Evolutionary conservation across 2,888 invertebrate genomes (phyloP).

Genomic region (Aporophyla lueneburgensis): DNA sequence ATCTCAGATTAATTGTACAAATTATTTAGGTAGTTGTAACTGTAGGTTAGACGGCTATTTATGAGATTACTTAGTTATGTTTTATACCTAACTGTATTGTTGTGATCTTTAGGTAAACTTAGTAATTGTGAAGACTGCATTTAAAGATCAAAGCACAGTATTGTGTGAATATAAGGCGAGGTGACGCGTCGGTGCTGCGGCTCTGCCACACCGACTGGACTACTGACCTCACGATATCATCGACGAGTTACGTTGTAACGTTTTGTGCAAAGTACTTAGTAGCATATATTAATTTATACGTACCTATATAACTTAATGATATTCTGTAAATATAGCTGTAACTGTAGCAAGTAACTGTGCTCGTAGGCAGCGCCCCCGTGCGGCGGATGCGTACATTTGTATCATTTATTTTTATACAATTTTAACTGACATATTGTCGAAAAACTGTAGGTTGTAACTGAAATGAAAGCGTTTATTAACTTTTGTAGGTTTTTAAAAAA

Average conservation of each 20-base stretch:
- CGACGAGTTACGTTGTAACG: conserved; percentile 84
- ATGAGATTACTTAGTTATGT: conserved; percentile 89
- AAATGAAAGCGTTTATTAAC: conserved; percentile 76
- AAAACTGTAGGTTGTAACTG: conserved; percentile 83
- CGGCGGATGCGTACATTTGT: conserved; percentile 77
- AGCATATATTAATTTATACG: conserved; percentile 90
- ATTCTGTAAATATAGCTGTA: conserved; percentile 88
- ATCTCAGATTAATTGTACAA: conserved; percentile 89
- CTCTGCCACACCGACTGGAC: conserved; percentile 26
- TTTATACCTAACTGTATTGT: conserved; percentile 84
- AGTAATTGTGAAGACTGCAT: conserved; percentile 87
- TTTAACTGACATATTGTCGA: conserved; percentile 88
- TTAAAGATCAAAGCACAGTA: conserved; percentile 83
- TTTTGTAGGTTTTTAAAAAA: conserved; percentile 72
- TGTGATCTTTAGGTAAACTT: conserved; percentile 87
- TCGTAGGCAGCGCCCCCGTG: conserved; percentile 72
- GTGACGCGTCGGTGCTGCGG: conserved; percentile 21
- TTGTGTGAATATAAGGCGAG: conserved; percentile 67
- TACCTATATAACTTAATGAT: conserved; percentile 83
- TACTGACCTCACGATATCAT: conserved; percentile 82
- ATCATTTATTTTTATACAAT: conserved; percentile 88
- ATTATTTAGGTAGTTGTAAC: conserved; percentile 86
- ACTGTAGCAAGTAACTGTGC: conserved; percentile 65
- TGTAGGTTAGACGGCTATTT: conserved; percentile 86
- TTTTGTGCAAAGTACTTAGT: conserved; percentile 91